Percentiles rank a stretch among this genome's conserved stretches.
phyloP scores from a whole-genome alignment of 2,888 invertebrate species.

The Stomorhina lunata region DNA sequence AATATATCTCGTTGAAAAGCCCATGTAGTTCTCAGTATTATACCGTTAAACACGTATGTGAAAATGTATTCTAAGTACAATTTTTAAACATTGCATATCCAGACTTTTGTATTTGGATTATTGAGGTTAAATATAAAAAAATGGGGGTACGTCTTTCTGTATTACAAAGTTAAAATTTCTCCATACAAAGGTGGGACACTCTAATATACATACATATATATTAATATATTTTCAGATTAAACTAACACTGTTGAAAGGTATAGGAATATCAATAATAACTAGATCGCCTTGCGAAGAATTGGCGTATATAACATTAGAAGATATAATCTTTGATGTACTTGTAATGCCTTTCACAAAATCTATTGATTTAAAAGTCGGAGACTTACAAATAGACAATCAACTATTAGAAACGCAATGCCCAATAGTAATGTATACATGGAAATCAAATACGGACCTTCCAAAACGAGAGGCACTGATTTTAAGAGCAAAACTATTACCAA shows the following conservation, averaged over 20 bases:
- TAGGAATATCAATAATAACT: slow-evolving; percentile 90
- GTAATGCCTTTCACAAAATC: slow-evolving; percentile 82
- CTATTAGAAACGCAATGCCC: slow-evolving; percentile 91
- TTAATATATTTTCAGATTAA: slow-evolving; percentile 81
- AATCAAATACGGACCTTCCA: slow-evolving; percentile 79
- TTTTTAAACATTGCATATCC: too few relatives aligned
- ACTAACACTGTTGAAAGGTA: slow-evolving; percentile 81
- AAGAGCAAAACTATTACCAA: slow-evolving; percentile 87
- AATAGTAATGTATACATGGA: slow-evolving; percentile 89
- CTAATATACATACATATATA: too few relatives aligned
- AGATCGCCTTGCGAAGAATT: slow-evolving; percentile 89
- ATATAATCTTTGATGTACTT: slow-evolving; percentile 84
- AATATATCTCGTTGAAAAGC: too few relatives aligned
- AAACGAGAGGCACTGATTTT: slow-evolving; percentile 87
- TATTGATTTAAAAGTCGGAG: slow-evolving; percentile 86
- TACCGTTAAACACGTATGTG: too few relatives aligned
- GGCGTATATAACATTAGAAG: slow-evolving; percentile 86
- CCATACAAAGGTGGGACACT: too few relatives aligned
- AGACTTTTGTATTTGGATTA: too few relatives aligned
- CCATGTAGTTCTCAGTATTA: too few relatives aligned
- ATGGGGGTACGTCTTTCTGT: too few relatives aligned
- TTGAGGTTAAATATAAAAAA: too few relatives aligned
- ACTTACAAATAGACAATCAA: slow-evolving; percentile 95
- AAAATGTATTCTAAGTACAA: too few relatives aligned
- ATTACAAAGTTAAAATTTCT: too few relatives aligned